Conservation (phyloP, 2,888 invertebrate species). For the Cerceris ruficornis region DNA sequence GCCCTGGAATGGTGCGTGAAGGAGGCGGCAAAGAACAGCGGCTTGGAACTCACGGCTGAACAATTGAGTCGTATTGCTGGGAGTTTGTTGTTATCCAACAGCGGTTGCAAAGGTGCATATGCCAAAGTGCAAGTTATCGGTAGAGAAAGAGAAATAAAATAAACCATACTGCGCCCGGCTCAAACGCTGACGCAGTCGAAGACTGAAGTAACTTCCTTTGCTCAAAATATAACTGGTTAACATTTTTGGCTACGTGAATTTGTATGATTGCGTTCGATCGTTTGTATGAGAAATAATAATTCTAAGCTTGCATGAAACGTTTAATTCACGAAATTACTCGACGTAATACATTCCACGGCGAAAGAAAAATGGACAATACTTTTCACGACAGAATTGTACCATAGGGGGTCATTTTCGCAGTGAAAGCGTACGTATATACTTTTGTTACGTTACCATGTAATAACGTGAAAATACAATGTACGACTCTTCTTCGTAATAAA, state of each 20-base stretch:
- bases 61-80: constrained; percentile 65
- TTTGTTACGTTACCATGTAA: constrained; percentile 1
- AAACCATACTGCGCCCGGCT: too few species aligned
- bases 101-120: constrained; percentile 78
- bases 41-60: constrained; percentile 58
- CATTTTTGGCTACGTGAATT: neutral
- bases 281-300: too few species aligned
- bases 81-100: constrained; percentile 62
- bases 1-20: constrained; percentile 71
- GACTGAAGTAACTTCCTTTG: neutral
- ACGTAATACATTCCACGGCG: too few species aligned
- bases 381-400: too few species aligned
- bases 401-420: constrained; percentile 3
- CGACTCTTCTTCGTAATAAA: constrained; percentile 12
- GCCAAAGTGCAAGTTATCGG: constrained; percentile 71
- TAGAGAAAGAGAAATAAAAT: constrained; percentile 14
- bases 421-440: constrained; percentile 8
- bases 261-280: neutral
- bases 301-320: too few species aligned
- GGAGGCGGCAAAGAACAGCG: constrained; percentile 63
- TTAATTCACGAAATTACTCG: too few species aligned
- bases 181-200: neutral
- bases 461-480: constrained; percentile 12
- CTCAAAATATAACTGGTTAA: neutral
- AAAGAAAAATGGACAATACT: too few species aligned